These are phyloP conservation scores for Condylostylus longicornis DNA, from an alignment of 1,140 invertebrate species.

Conservation along the genomic window DNA sequence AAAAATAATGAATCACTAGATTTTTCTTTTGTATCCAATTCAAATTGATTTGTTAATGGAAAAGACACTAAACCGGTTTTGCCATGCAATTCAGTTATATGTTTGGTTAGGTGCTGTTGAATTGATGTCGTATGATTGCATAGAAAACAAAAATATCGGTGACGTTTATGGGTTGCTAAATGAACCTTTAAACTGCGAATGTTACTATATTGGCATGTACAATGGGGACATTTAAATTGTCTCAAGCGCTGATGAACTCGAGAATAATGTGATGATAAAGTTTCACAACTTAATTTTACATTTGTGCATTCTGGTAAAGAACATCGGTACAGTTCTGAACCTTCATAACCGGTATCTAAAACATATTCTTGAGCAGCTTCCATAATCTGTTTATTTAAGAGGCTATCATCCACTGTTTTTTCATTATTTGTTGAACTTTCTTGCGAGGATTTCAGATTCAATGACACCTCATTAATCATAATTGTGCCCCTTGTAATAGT, in stretches of 20 bases:
- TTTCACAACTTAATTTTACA: no score
- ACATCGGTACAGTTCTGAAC: slow-evolving; percentile 33
- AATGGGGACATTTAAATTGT: slow-evolving; percentile 27
- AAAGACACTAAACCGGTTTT: slow-evolving; percentile 29
- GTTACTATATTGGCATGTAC: slow-evolving; percentile 37
- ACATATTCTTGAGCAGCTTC: slow-evolving; percentile 7
- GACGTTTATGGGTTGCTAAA: slow-evolving; percentile 31
- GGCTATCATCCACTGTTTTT: no score
- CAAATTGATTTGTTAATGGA: no score
- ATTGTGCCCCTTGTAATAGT: no score
- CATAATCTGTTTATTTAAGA: no score
- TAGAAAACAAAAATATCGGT: slow-evolving; percentile 25
- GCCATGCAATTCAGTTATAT: slow-evolving; percentile 41
- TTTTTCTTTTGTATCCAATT: neutral
- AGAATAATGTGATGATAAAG: no score
- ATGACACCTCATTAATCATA: no score
- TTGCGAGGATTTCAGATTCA: no score
- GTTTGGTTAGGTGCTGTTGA: slow-evolving; percentile 29
- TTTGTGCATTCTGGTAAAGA: no score
- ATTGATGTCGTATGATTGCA: slow-evolving; percentile 12
- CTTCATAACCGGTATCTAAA: slow-evolving; percentile 27
- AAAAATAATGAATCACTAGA: slow-evolving; percentile 25
- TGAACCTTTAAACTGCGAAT: slow-evolving; percentile 18
- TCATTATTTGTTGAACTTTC: no score
- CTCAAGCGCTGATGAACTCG: neutral